Base-by-base conservation (phyloP, 2,113 vertebrate species). In the Sinocyclocheilus anshuiensis region DNA sequence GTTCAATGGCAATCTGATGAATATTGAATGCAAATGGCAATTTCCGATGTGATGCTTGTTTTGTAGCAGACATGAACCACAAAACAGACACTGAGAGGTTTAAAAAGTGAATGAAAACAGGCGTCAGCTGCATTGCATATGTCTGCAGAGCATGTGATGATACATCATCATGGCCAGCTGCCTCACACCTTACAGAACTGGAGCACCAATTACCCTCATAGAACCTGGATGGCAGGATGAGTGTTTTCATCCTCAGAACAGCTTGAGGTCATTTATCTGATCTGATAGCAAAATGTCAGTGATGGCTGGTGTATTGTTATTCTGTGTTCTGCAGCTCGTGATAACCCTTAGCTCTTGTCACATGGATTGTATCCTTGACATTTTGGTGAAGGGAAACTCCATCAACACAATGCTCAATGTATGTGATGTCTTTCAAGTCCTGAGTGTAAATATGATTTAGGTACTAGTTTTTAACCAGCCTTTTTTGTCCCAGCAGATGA, bases 201-300 rank as follows among this genome's bases (percentile, higher is more conserved):
- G 2, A 63, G 57, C 57, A 42, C 18, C 57, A 63, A 42, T 63
- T 80, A 63, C 77, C 55, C 57, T 22, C 59, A 50, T 67, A 0
- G 42, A 67, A 81, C 59, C 22, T 42, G 20, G 26, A 33, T 81
- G 42, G 15, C 61, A 81, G n/a, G 24, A 65, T 48, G 39, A 45
- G 61, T 20, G 61, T 67, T 50, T 81, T 59, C n/a, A 65, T 63
- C 59, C 59, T 65, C 36, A 81, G 61, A 81, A 65, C 59, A 81
- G 63, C 57, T 67, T 26, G 9, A 26, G 79, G 61, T 81, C 79
- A 81, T 48, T 81, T 42, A 48, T 48, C 39, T 67, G 42, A 81
- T 67, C 79, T 29, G 79, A 81, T 50, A 50, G 7, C 18, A 42
- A 67, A 48, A 67, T 81, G 61, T 50, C 79, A 67, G 61, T 67